These are phyloP conservation scores for Epinephelus cyanopodus DNA, from an alignment of 2,113 vertebrate genomes.

Conservation along the genomic window DNA sequence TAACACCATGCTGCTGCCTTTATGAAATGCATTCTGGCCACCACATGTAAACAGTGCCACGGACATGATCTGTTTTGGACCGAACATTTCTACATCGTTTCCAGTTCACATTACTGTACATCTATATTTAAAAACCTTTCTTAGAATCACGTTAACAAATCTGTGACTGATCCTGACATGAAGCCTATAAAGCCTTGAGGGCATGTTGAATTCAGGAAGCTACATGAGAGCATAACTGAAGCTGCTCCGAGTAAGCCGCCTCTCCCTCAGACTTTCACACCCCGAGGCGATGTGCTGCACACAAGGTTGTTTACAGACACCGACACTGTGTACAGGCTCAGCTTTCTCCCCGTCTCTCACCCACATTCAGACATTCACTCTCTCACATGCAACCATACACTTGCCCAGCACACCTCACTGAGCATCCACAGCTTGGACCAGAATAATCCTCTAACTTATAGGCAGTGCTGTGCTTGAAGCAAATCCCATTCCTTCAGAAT, in stretches of 20 bases:
- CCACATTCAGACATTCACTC: constrained; percentile 56
- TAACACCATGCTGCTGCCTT: not conserved
- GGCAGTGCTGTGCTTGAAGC: constrained; percentile 58
- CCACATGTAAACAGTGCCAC: no score
- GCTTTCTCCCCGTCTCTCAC: constrained; percentile 61
- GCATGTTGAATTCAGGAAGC: constrained; percentile 61
- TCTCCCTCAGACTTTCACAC: constrained; percentile 69
- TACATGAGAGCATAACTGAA: constrained; percentile 49
- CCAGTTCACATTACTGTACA: not conserved
- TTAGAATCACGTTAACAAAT: constrained; percentile 47
- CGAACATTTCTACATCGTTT: not conserved
- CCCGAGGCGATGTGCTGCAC: constrained; percentile 70
- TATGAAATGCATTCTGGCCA: not conserved
- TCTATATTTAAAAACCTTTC: constrained; percentile 32
- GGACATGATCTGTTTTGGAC: not conserved
- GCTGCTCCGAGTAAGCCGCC: constrained; percentile 50
- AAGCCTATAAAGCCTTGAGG: constrained; percentile 53
- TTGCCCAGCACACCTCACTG: constrained; percentile 62
- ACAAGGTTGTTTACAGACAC: constrained; percentile 77
- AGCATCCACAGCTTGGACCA: constrained; percentile 50
- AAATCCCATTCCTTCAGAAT: constrained; percentile 66
- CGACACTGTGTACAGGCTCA: constrained; percentile 54
- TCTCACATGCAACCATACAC: constrained; percentile 51
- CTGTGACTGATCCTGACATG: constrained; percentile 57
- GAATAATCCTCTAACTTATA: constrained; percentile 75